A percentile compares a stretch with the other conserved stretches of the same genome.
Conservation (phyloP, 2,888 invertebrate species). For the Andricus curvator region DNA sequence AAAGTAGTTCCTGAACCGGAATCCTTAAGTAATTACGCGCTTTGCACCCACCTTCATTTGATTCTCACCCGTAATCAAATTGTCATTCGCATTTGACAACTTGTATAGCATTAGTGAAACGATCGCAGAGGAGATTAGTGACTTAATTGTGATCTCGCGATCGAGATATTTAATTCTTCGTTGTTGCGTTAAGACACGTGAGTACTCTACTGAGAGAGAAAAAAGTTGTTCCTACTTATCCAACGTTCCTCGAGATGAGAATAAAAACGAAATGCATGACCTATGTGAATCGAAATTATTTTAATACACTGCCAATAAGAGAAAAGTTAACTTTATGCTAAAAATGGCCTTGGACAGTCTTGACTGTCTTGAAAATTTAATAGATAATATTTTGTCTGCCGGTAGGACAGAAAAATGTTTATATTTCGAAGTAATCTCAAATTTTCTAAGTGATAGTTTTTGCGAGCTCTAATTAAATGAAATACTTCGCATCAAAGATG, state of each 20-base stretch:
- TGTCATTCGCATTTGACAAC: conserved; percentile 17
- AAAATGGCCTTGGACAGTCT: conserved; percentile 26
- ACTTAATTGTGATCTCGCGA: neutral
- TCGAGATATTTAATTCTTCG: conserved; percentile 11
- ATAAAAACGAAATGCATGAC: conserved; percentile 5
- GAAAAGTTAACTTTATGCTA: conserved; percentile 10
- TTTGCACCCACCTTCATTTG: conserved; percentile 28
- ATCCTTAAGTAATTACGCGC: conserved; percentile 33
- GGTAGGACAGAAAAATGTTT: conserved; percentile 28
- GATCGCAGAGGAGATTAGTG: conserved; percentile 1
- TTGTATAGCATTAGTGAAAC: conserved; percentile 17
- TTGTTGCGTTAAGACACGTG: neutral
- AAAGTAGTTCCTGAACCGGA: conserved; percentile 42
- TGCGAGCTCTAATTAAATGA: conserved; percentile 42
- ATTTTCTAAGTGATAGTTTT: conserved; percentile 43
- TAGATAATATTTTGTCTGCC: neutral
- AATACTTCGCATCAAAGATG: neutral
- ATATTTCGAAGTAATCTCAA: conserved; percentile 44
- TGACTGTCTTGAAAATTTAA: neutral
- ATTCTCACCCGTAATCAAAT: conserved; percentile 30
- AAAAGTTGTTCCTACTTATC: neutral
- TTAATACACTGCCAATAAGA: conserved; percentile 31
- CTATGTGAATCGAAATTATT: conserved; percentile 7
- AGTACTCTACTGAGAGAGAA: neutral
- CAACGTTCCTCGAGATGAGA: conserved; percentile 6